These are phyloP conservation scores for Cyprinodon variegatus DNA, from an alignment of 2,113 vertebrate species.

Conservation along the genomic window DNA sequence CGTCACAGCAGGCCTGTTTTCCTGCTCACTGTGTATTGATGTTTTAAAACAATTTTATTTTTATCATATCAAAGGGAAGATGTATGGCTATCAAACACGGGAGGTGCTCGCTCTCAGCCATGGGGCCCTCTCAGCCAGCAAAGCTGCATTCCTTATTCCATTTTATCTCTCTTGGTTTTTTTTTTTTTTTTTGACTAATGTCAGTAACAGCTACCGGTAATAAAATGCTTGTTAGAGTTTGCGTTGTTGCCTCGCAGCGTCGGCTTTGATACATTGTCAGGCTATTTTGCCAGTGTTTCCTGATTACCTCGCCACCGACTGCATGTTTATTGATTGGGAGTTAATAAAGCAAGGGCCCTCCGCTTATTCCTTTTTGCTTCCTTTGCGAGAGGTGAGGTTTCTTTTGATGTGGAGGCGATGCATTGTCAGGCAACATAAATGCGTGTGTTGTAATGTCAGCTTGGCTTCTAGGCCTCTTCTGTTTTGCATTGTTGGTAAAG, in stretches of 20 bases:
- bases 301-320: slow-evolving; percentile 94
- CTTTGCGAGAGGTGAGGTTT: slow-evolving; percentile 84
- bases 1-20: slow-evolving; percentile 70
- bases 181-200: slow-evolving; percentile 88
- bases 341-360: slow-evolving; percentile 89
- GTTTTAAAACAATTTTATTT: slow-evolving; percentile 98
- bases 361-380: slow-evolving; percentile 80
- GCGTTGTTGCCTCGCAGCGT: slow-evolving; percentile 93
- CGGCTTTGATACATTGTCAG: slow-evolving; percentile 98
- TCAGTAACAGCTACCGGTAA: slow-evolving; percentile 99
- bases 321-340: slow-evolving; percentile 99
- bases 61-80: slow-evolving; percentile 98
- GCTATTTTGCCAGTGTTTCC: slow-evolving; percentile 95
- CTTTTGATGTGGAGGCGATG: slow-evolving; percentile 93
- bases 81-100: slow-evolving; percentile 91
- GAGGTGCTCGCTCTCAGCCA: slow-evolving; percentile 85
- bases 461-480: slow-evolving; percentile 43
- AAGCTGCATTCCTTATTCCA: slow-evolving; percentile 95
- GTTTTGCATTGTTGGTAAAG: neutral
- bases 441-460: slow-evolving; percentile 60
- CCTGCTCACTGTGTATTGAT: slow-evolving; percentile 86
- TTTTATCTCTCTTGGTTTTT: slow-evolving; percentile 92
- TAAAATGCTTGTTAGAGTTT: slow-evolving; percentile 99
- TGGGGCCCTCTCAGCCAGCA: slow-evolving; percentile 87
- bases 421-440: slow-evolving; percentile 72